These are phyloP conservation scores for Onychorhynchus coronatus DNA, from an alignment of 2,113 vertebrate genomes.

Conservation along the genomic window DNA sequence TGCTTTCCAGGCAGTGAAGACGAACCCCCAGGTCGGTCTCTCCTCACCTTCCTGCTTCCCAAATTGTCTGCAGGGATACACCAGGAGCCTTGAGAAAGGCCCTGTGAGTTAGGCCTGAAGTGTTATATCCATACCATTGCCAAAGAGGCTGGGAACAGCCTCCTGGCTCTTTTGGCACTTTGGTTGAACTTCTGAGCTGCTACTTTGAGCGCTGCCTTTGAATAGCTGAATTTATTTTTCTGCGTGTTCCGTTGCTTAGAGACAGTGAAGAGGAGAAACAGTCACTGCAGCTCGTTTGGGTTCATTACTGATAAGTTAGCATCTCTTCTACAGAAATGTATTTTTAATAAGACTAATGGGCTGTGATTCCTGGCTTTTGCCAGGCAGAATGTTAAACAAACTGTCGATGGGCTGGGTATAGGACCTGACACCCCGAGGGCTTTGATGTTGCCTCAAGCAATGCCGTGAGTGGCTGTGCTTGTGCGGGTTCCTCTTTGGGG, in stretches of 20 bases:
- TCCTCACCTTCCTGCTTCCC: background rate
- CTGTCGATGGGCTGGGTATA: background rate
- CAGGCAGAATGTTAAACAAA: background rate
- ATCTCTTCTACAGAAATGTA: slow-evolving; percentile 11
- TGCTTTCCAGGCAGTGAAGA: background rate
- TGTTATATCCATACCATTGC: background rate
- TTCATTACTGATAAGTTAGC: slow-evolving; percentile 43
- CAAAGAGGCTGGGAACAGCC: background rate
- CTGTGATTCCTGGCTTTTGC: background rate
- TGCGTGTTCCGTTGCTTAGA: slow-evolving; percentile 61
- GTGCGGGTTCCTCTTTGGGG: background rate
- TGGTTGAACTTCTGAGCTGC: slow-evolving; percentile 36
- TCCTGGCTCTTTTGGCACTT: slow-evolving; percentile 24
- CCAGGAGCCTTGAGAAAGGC: background rate
- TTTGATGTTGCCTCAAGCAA: background rate
- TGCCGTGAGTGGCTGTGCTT: background rate
- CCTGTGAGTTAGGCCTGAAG: fast-evolving
- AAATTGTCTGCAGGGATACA: fast-evolving
- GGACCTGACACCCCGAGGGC: background rate
- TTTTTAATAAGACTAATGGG: slow-evolving; percentile 29
- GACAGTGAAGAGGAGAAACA: slow-evolving; percentile 42
- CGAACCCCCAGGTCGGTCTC: background rate
- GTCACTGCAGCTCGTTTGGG: slow-evolving; percentile 40
- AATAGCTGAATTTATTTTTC: slow-evolving; percentile 67
- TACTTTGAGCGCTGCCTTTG: slow-evolving; percentile 43